Percentiles rank a stretch among this genome's conserved stretches.
phyloP scores from a whole-genome alignment of 2,113 vertebrate species.

The Melanerpes aurifrons region DNA sequence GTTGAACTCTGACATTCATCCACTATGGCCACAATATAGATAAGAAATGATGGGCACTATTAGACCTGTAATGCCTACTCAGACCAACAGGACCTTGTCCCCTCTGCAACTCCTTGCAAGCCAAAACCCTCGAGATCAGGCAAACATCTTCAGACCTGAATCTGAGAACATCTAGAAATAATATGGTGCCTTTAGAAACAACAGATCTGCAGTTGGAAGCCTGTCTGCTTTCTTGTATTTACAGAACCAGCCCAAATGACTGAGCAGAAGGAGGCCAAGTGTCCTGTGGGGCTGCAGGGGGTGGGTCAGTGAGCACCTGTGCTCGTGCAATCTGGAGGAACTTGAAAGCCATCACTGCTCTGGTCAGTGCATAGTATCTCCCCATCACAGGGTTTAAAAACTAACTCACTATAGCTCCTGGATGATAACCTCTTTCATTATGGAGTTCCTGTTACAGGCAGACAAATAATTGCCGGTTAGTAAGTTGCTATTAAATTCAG shows the following conservation, averaged over 20 bases:
- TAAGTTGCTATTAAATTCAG: slow-evolving; percentile 17
- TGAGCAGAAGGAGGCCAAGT: background rate
- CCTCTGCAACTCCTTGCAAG: background rate
- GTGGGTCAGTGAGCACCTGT: background rate
- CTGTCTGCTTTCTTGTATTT: background rate
- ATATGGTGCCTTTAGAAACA: background rate
- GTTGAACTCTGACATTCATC: slow-evolving; percentile 24
- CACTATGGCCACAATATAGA: background rate
- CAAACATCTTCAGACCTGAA: background rate
- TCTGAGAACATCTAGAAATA: background rate
- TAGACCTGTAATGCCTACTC: background rate
- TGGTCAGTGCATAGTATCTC: background rate
- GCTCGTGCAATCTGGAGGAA: background rate
- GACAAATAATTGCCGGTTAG: slow-evolving; percentile 52
- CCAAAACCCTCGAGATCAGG: background rate
- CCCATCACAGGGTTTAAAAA: background rate
- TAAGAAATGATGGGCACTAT: background rate
- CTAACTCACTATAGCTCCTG: background rate
- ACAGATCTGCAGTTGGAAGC: background rate
- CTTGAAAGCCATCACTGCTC: background rate
- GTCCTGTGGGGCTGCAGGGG: accelerated
- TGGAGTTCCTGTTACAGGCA: slow-evolving; percentile 10
- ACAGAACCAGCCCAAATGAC: background rate
- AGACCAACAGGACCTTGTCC: accelerated
- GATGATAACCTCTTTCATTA: slow-evolving; percentile 15